A percentile compares a stretch with the other conserved stretches of the same genome.
These are phyloP conservation scores for Emys orbicularis DNA, from an alignment of 2,797 vertebrate genomes.

Conservation along the genomic window DNA sequence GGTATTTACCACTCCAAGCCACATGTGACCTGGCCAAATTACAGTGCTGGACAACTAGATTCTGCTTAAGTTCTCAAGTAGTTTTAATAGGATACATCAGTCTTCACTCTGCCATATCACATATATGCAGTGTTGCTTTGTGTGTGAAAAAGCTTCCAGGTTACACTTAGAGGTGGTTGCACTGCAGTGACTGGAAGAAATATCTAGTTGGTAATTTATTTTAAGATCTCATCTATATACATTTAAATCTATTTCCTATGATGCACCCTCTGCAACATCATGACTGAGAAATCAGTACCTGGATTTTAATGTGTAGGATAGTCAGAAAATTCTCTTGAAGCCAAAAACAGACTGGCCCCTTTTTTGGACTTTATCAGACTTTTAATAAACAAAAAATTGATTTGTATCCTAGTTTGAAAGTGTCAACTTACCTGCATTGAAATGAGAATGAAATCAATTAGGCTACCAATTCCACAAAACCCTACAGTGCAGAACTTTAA, in stretches of 20 bases:
- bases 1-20: neutral
- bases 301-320: neutral
- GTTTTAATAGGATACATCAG: neutral
- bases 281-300: neutral
- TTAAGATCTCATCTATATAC: slow-evolving; percentile 2
- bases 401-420: neutral
- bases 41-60: neutral
- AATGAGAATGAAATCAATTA: slow-evolving; percentile 97
- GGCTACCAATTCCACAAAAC: slow-evolving; percentile 97
- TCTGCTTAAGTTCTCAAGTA: neutral
- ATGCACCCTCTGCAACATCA: neutral
- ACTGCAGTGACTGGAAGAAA: neutral
- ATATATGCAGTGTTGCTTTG: neutral
- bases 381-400: neutral
- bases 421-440: slow-evolving; percentile 94
- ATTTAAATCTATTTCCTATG: neutral
- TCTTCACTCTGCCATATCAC: neutral
- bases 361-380: neutral
- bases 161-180: neutral
- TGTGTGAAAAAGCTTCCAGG: neutral
- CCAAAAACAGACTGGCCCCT: neutral
- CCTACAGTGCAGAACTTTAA: slow-evolving; percentile 98
- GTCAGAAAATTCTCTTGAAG: neutral
- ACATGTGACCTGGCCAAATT: neutral
- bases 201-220: neutral